These are phyloP conservation scores for Aradus depressus DNA, from an alignment of 2,888 invertebrate genomes.

Conservation along the genomic window DNA sequence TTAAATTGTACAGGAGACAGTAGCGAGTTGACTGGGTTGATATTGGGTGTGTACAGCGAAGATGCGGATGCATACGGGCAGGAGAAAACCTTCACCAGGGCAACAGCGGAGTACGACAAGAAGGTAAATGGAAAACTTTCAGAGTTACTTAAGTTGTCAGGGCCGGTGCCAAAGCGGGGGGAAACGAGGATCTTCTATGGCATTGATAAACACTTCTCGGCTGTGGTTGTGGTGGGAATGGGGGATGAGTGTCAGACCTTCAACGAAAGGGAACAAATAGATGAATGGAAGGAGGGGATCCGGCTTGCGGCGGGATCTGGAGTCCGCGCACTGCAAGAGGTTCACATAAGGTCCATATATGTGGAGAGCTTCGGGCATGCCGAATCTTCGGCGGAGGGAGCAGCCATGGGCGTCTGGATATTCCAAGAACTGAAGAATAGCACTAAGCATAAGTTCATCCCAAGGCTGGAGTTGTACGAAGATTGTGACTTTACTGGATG, in stretches of 20 bases:
- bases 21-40: slow-evolving; percentile 21
- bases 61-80: slow-evolving; percentile 22
- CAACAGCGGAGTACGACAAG: slow-evolving; percentile 48
- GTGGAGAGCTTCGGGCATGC: slow-evolving; percentile 67
- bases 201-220: slow-evolving; percentile 49
- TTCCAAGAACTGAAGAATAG: slow-evolving; percentile 55
- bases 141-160: slow-evolving; percentile 39
- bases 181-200: slow-evolving; percentile 53
- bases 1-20: slow-evolving; percentile 21
- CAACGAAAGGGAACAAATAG: slow-evolving; percentile 55
- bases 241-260: slow-evolving; percentile 56
- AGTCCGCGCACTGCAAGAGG: slow-evolving; percentile 43
- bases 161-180: slow-evolving; percentile 43
- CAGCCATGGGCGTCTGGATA: slow-evolving; percentile 53
- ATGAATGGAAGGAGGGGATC: slow-evolving; percentile 64
- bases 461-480: slow-evolving; percentile 46
- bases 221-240: slow-evolving; percentile 61
- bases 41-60: slow-evolving; percentile 21
- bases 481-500: slow-evolving; percentile 58
- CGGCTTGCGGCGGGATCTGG: slow-evolving; percentile 55
- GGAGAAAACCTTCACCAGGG: slow-evolving; percentile 21
- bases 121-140: slow-evolving; percentile 45
- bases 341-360: slow-evolving; percentile 46
- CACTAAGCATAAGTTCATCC: slow-evolving; percentile 35
- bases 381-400: slow-evolving; percentile 70